Evolutionary conservation across 2,888 invertebrate species (phyloP).

Genomic region (Ecdyonurus torrentis): DNA sequence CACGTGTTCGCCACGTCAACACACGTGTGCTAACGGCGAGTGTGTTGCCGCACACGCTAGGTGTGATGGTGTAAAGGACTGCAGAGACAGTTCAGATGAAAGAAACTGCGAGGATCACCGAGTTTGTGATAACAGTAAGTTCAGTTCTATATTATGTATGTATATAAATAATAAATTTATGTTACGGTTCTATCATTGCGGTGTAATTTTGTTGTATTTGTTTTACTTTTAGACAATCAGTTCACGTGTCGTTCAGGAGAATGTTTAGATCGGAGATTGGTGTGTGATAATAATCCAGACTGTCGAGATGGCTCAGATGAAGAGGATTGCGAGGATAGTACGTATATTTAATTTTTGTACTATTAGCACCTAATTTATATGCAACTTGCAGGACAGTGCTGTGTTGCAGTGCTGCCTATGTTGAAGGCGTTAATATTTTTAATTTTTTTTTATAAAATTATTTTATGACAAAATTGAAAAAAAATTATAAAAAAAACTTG

Average conservation of each 20-base stretch:
- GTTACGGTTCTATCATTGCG: no score
- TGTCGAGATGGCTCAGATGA: conserved; percentile 43
- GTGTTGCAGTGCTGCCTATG: no score
- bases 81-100: conserved; percentile 32
- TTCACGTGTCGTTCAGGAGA: conserved; percentile 48
- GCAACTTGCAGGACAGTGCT: no score
- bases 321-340: conserved; percentile 14
- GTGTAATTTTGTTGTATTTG: background rate
- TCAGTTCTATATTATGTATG: no score
- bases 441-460: background rate
- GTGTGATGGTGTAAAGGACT: conserved; percentile 30
- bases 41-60: conserved; percentile 30
- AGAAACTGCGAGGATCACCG: conserved; percentile 20
- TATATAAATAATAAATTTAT: no score
- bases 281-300: conserved; percentile 58
- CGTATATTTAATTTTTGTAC: no score
- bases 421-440: background rate
- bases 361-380: no score
- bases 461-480: background rate
- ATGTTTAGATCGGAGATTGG: conserved; percentile 48
- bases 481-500: background rate
- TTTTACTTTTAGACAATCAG: conserved; percentile 22
- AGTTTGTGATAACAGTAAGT: conserved; percentile 17
- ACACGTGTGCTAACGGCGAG: conserved; percentile 34
- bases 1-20: conserved; percentile 21